Evolutionary conservation across 2,113 vertebrate species (phyloP).

Genomic region (rat (Rattus norvegicus)): DNA sequence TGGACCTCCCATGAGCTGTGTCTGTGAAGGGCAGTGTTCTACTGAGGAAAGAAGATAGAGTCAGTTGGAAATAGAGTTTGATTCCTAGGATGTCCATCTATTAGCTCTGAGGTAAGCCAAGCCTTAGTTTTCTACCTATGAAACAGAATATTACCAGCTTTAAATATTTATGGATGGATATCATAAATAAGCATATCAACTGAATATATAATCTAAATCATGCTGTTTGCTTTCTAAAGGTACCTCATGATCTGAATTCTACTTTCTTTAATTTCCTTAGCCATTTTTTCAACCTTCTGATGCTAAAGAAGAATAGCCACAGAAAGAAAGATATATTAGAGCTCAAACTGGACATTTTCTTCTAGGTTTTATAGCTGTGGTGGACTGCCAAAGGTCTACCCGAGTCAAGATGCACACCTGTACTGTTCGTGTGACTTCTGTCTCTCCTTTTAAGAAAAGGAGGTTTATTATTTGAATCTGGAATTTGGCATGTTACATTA

Average conservation of each 20-base stretch:
- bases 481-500: not conserved
- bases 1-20: not conserved
- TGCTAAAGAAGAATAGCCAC: not conserved
- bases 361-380: not conserved
- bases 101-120: not conserved
- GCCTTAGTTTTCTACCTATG: not conserved
- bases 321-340: not conserved
- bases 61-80: not conserved
- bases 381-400: not conserved
- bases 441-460: not conserved
- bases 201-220: constrained; percentile 15
- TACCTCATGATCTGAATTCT: not conserved
- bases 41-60: not conserved
- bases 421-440: not conserved
- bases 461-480: not conserved
- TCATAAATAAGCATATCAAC: not conserved
- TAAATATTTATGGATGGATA: not conserved
- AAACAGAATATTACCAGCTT: not conserved
- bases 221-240: constrained; percentile 1
- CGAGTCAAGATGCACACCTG: not conserved
- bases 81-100: not conserved
- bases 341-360: not conserved
- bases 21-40: not conserved
- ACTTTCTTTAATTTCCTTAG: not conserved
- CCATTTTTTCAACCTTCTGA: not conserved